Conservation (phyloP, 2,888 invertebrate genomes). For the Drosophila fulvimacula region DNA sequence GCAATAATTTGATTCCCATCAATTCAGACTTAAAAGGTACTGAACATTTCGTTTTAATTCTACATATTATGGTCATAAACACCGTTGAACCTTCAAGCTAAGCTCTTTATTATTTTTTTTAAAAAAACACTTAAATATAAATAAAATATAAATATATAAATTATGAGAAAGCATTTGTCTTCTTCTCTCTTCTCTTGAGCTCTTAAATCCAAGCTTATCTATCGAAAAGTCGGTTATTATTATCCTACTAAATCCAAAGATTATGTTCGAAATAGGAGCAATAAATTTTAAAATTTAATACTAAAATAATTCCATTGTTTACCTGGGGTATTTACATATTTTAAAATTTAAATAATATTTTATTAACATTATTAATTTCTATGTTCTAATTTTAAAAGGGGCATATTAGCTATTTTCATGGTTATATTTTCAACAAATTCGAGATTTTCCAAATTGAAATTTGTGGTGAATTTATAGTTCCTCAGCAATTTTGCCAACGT, state of each 20-base stretch:
- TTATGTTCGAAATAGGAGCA: too few relatives aligned
- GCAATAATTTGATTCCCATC: neutral
- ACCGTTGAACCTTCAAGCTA: neutral
- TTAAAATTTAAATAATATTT: neutral
- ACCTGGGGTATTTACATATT: too few relatives aligned
- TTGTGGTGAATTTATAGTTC: slow-evolving; percentile 21
- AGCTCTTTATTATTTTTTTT: neutral
- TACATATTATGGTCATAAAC: neutral
- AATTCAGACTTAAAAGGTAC: neutral
- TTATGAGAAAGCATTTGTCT: too few relatives aligned
- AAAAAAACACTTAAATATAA: neutral
- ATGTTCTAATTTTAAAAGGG: slow-evolving; percentile 9
- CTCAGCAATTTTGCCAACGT: slow-evolving; percentile 20
- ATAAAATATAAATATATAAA: neutral
- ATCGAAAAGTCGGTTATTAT: too few relatives aligned
- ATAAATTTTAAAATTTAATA: too few relatives aligned
- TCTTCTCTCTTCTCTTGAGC: too few relatives aligned
- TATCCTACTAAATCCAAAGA: too few relatives aligned
- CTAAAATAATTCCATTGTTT: too few relatives aligned
- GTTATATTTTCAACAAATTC: slow-evolving; percentile 21
- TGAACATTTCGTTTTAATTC: slow-evolving; percentile 1
- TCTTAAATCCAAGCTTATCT: too few relatives aligned
- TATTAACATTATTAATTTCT: neutral
- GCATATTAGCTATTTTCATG: slow-evolving; percentile 2
- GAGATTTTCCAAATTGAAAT: slow-evolving; percentile 12